Conservation (phyloP, 2,113 vertebrate species). For the Leptobrachium ailaonicum region DNA sequence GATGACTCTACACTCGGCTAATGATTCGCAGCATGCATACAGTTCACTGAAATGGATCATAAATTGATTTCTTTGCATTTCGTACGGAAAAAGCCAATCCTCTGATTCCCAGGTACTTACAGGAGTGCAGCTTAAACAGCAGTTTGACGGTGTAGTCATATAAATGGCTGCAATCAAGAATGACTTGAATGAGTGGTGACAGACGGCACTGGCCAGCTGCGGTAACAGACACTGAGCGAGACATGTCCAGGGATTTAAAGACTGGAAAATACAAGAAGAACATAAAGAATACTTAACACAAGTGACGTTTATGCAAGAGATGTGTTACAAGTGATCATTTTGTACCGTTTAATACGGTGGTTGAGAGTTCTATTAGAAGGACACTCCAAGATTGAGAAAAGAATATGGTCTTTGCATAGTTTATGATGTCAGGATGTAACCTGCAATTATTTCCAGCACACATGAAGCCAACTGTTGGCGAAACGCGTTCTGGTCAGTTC, state of each 20-base stretch:
- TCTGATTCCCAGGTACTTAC: conserved; percentile 71
- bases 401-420: too few species aligned
- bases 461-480: too few species aligned
- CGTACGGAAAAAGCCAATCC: not conserved
- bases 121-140: conserved; percentile 97
- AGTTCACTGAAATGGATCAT: not conserved
- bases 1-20: too few species aligned
- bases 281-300: not conserved
- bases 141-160: conserved; percentile 97
- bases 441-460: too few species aligned
- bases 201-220: conserved; percentile 93
- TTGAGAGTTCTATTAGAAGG: too few species aligned
- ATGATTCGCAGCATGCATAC: not conserved
- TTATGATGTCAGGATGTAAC: too few species aligned
- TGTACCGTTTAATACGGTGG: too few species aligned
- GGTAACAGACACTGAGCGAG: conserved; percentile 91
- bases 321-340: not conserved
- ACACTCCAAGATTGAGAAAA: too few species aligned
- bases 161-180: conserved; percentile 93
- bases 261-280: conserved; percentile 64
- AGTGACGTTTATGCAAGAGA: not conserved
- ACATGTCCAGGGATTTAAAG: conserved; percentile 96
- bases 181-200: conserved; percentile 93
- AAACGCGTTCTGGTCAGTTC: too few species aligned
- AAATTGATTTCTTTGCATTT: not conserved